Conservation (phyloP, 30 jellyfish, hydroid and myxozoan genomes). For the Cassiopea xamachana region DNA sequence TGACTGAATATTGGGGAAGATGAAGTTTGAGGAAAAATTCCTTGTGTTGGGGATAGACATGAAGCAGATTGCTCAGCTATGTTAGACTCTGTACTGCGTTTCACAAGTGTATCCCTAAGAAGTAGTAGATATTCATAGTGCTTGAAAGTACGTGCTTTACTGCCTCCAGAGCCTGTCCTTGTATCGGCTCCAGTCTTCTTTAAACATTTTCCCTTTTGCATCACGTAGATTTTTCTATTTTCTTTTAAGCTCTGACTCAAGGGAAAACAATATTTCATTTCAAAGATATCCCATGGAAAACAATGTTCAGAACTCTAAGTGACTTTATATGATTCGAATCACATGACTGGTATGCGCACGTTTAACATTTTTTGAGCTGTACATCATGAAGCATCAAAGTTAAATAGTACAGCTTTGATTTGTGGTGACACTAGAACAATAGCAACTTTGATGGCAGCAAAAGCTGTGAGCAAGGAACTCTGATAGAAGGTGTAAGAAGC, state of each 20-base stretch:
- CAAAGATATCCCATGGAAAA: too few relatives aligned
- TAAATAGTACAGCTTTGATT: too few relatives aligned
- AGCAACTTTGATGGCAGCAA: too few relatives aligned
- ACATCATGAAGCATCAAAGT: too few relatives aligned
- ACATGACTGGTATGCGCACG: too few relatives aligned
- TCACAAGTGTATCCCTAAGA: constrained; percentile 15
- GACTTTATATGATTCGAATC: too few relatives aligned
- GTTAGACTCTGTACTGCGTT: constrained; percentile 15
- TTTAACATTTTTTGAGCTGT: too few relatives aligned
- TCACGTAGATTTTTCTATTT: constrained; percentile 46
- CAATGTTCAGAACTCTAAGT: too few relatives aligned
- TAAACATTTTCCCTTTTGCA: constrained; percentile 31
- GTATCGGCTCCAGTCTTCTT: constrained; percentile 24
- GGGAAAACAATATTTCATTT: neutral
- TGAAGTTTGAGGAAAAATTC: constrained; percentile 15
- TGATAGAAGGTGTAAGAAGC: too few relatives aligned
- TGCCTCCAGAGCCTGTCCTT: constrained; percentile 11
- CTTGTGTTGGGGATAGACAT: neutral
- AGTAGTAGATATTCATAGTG: constrained; percentile 16
- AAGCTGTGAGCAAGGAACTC: too few relatives aligned
- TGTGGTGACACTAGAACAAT: too few relatives aligned
- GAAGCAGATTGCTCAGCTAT: constrained; percentile 5
- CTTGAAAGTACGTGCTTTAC: constrained; percentile 24
- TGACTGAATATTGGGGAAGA: neutral
- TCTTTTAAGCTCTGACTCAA: constrained; percentile 27